Conservation (phyloP, 2,113 vertebrate genomes). For the Gila orcuttii region DNA sequence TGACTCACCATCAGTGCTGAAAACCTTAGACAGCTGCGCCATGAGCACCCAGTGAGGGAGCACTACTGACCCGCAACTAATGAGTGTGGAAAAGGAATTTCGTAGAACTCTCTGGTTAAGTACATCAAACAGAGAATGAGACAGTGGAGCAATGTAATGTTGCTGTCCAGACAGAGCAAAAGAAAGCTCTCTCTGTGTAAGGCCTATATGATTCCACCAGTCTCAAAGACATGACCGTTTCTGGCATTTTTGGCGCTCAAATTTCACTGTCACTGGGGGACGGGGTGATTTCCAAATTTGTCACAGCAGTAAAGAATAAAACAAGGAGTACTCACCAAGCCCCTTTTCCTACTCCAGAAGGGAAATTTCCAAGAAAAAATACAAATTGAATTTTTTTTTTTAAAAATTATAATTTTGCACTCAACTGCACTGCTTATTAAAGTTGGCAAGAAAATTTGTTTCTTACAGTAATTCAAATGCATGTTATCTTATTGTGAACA, state of each 20-base stretch:
- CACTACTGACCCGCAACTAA: constrained; percentile 26
- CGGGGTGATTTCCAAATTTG: constrained; percentile 21
- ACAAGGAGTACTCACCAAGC: constrained; percentile 10
- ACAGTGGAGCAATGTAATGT: constrained; percentile 1
- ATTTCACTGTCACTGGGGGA: background rate
- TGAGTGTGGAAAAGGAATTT: constrained; percentile 30
- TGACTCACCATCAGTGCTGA: constrained; percentile 16
- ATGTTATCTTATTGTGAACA: no score
- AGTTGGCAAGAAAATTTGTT: no score
- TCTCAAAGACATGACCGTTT: background rate
- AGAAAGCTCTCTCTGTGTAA: constrained; percentile 29
- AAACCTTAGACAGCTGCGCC: constrained; percentile 14
- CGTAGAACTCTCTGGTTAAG: background rate
- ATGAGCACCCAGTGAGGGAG: constrained; percentile 18
- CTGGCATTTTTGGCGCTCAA: background rate
- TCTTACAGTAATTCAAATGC: no score
- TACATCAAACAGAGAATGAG: background rate
- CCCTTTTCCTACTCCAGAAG: constrained; percentile 1
- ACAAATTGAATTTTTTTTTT: no score
- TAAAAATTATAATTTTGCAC: no score
- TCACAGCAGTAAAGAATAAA: constrained; percentile 1
- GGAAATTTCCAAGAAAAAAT: background rate
- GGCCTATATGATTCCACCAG: constrained; percentile 10
- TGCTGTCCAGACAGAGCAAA: constrained; percentile 15
- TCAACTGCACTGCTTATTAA: no score